Base-by-base conservation (phyloP, 2,797 vertebrate species). In the Telmatherina bonti region DNA sequence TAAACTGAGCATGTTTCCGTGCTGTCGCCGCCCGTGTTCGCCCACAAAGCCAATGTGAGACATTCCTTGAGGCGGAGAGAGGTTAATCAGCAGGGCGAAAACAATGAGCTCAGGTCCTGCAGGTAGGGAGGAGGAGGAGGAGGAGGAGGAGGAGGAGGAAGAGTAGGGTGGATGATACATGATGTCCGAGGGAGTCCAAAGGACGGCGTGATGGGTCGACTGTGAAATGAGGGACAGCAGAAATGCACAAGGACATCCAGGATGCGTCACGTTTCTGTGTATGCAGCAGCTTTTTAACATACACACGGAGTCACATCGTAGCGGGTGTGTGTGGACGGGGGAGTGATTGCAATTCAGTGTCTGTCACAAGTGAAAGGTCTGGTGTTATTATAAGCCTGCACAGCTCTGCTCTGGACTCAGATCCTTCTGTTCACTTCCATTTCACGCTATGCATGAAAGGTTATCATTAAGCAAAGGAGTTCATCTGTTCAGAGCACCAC, bases 71-170 rank as follows among this genome's bases (percentile, higher is more conserved):
- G 91, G 91, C 86, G 43, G 74, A 67, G 76, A 67, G 75, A 89
- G 88, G 88, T 89, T 92, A 90, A 92, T 91, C 88, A 93, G 85
- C 82, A 71, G 85, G 88, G 78, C 75, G 77, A 88, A 88, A 90
- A 92, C 83, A 89, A 87, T 89, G 81, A 86, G 89, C 86, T 92
- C 53, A 26, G 76, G 81, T 86, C 83, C 82, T 78, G 77, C 81
- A 86, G 82, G 82, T 86, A 77, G 68, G 62, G 70, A 73, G 70
- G 27, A 12, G 35, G 33, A 33, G 33, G 27, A 38, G 56, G 56
- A 61, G 36, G 65, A 36, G 64, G 62, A 31, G 56, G 68, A 62
- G 45, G 30, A 49, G 26, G 65, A 59, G 51, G 45, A 57, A n/a
- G 75, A 68, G 58, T 62, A 58, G 76, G 73, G 60, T 16, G 13